Base-by-base conservation (phyloP, 2,797 vertebrate species). In the Zenarchopterus dispar region DNA sequence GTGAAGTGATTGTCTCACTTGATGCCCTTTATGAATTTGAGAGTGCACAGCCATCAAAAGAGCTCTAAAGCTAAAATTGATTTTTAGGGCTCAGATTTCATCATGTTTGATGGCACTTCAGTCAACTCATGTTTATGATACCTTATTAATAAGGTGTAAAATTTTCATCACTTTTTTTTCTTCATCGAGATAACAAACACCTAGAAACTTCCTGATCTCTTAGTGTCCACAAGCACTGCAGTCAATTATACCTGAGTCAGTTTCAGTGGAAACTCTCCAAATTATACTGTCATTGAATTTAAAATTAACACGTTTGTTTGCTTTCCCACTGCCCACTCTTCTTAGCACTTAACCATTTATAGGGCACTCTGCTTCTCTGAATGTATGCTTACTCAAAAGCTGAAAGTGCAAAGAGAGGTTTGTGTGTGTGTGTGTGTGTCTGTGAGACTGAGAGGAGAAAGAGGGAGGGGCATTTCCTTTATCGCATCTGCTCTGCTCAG, bases 391-490 rank as follows among this genome's bases (percentile, higher is more conserved):
- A 58, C 71, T 78, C 36, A 8, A 75, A 77, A 82, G 89, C 88
- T 89, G 84, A 90, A 85, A 61, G 70, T 84, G 83, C 83, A 84
- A 57, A 67, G 72, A 64, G 74, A 67, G 43, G 56, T 61, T 70
- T 61, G 67, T 65, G 50, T 69, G 67, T 67, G 22, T 13, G 43
- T 53, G 64, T 62, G 77, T 31, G 28, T 31, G 33, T 36, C 33
- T 36, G 33, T 36, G 11, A 28, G 59, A 60, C 47, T 65, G 62
- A 53, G 17, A 23, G 44, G 44, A 43, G 48, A 51, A 70, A 63
- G 83, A 84, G 77, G 84, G 89, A 89, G 87, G 89, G 85, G 86
- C 82, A 51, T 82, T 85, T 84, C 71, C 81, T 88, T 85, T 82
- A 88, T 88, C 82, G 63, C 88, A 86, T 88, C 84, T 82, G 69